Conservation (phyloP, 2,113 vertebrate genomes). For the Syngnathus typhle region DNA sequence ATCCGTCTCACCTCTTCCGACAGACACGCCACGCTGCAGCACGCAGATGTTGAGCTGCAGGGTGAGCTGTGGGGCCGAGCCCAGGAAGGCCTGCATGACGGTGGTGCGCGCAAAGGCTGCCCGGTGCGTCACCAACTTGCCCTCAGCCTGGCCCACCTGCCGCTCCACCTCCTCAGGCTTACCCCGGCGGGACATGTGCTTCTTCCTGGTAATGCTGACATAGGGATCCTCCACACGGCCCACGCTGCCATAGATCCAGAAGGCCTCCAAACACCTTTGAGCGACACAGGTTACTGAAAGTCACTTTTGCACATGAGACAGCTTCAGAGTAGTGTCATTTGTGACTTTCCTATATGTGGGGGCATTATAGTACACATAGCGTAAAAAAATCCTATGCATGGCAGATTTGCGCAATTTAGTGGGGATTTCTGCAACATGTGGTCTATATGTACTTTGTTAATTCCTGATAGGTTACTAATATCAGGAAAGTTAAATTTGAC, state of each 20-base stretch:
- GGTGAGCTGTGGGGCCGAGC: slow-evolving; percentile 93
- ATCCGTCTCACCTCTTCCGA: slow-evolving; percentile 79
- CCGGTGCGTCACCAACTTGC: slow-evolving; percentile 85
- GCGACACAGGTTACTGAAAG: neutral
- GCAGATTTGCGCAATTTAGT: too few relatives aligned
- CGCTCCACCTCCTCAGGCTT: slow-evolving; percentile 86
- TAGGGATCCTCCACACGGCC: slow-evolving; percentile 86
- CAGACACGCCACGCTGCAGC: slow-evolving; percentile 76
- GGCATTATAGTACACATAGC: too few relatives aligned
- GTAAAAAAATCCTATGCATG: too few relatives aligned
- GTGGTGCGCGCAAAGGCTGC: slow-evolving; percentile 92
- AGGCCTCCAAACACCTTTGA: slow-evolving; percentile 87
- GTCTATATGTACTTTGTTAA: too few relatives aligned
- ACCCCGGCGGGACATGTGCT: slow-evolving; percentile 84
- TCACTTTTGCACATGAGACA: neutral
- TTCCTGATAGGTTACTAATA: too few relatives aligned
- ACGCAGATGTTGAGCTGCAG: slow-evolving; percentile 93
- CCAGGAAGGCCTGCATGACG: slow-evolving; percentile 95
- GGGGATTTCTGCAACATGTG: too few relatives aligned
- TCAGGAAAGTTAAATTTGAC: too few relatives aligned
- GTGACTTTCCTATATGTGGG: too few relatives aligned
- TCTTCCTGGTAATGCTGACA: slow-evolving; percentile 96
- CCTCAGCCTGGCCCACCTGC: slow-evolving; percentile 92
- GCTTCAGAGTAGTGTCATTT: too few relatives aligned
- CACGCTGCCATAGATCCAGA: slow-evolving; percentile 85